Evolutionary conservation across 2,888 invertebrate species (phyloP).

Genomic region (Itoplectis maculator): DNA sequence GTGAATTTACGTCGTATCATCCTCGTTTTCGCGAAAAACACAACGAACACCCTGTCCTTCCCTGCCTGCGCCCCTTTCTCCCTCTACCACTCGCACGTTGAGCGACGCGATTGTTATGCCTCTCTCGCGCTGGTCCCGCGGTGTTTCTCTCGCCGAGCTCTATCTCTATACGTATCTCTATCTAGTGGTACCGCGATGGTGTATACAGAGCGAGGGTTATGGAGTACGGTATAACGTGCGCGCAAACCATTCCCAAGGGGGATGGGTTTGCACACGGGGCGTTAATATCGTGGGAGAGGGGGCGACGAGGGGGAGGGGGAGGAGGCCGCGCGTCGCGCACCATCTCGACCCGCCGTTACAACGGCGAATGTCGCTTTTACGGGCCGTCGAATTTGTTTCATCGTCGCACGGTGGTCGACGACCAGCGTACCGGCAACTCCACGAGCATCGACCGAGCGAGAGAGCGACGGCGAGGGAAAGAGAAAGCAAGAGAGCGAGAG

Average conservation of each 20-base stretch:
- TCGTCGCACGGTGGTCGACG: constrained; percentile 61
- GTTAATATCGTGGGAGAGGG: constrained; percentile 44
- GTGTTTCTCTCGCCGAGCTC: neutral
- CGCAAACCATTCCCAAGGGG: constrained; percentile 43
- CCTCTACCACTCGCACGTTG: constrained; percentile 30
- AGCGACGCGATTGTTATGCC: constrained; percentile 47
- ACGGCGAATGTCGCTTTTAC: constrained; percentile 69
- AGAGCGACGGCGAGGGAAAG: constrained; percentile 15
- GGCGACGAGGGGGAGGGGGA: constrained; percentile 8
- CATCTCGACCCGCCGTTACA: constrained; percentile 67
- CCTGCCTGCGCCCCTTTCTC: neutral
- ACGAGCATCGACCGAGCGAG: constrained; percentile 22
- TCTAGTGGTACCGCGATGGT: constrained; percentile 17
- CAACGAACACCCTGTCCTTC: constrained; percentile 7
- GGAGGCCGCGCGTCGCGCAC: constrained; percentile 29
- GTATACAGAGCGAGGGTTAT: constrained; percentile 45
- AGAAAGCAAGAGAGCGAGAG: constrained; percentile 10
- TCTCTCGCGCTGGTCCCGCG: constrained; percentile 14
- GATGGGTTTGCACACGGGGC: constrained; percentile 36
- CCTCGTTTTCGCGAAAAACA: constrained; percentile 45
- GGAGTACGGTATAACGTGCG: constrained; percentile 51
- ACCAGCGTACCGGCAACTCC: constrained; percentile 50
- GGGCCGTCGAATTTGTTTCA: constrained; percentile 69
- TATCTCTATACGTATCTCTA: constrained; percentile 18
- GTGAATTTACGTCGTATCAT: constrained; percentile 70